phyloP scores from a whole-genome alignment of 2,113 vertebrate genomes.

The Bubo scandiacus region DNA sequence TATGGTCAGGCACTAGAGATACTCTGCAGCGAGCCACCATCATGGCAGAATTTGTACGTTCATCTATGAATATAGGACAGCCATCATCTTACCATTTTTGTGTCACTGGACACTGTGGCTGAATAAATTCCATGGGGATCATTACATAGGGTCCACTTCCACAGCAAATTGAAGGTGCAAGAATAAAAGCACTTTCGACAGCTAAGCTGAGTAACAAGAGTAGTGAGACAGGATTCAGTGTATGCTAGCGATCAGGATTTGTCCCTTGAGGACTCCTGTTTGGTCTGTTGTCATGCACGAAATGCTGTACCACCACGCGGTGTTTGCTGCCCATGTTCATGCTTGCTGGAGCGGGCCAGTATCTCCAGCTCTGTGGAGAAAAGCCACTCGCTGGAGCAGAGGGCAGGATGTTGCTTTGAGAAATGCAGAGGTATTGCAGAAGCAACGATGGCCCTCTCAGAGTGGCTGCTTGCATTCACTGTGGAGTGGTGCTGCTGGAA shows the following conservation, averaged over 20 bases:
- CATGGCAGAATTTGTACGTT: neutral
- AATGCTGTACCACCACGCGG: accelerated
- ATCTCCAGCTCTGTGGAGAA: neutral
- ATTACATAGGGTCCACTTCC: neutral
- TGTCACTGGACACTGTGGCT: accelerated
- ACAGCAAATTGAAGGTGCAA: neutral
- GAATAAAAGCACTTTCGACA: neutral
- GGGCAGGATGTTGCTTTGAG: neutral
- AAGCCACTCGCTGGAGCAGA: neutral
- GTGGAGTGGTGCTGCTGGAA: neutral
- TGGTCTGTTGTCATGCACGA: accelerated
- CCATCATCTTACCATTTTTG: neutral
- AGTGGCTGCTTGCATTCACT: neutral
- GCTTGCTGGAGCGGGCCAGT: neutral
- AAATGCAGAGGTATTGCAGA: neutral
- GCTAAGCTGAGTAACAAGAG: neutral
- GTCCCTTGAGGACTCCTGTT: neutral
- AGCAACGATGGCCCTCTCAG: neutral
- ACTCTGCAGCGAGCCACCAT: neutral
- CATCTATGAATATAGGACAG: neutral
- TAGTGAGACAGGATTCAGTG: neutral
- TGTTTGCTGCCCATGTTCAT: neutral
- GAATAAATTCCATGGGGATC: neutral
- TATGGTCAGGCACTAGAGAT: neutral
- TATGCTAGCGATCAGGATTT: neutral